These are phyloP conservation scores for Mormyrops boulengeri DNA, from an alignment of 2,797 vertebrate species.

Conservation along the genomic window DNA sequence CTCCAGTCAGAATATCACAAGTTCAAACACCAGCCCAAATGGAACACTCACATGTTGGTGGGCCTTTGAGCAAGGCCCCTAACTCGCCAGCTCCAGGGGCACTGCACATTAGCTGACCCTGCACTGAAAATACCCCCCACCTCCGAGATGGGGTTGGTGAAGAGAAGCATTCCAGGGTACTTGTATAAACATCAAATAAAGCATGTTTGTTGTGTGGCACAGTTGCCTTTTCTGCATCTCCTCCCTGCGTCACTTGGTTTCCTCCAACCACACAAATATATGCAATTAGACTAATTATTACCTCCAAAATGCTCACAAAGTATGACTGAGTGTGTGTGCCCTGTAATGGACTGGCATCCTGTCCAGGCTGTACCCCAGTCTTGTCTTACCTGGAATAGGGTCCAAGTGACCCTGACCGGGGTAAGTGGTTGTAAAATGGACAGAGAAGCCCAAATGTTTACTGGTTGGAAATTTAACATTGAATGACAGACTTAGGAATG, in stretches of 20 bases:
- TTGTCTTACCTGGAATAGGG: neutral
- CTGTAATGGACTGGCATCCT: neutral
- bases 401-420: neutral
- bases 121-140: neutral
- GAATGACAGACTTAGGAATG: neutral
- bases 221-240: neutral
- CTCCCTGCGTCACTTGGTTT: neutral
- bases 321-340: neutral
- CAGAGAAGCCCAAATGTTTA: neutral
- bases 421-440: neutral
- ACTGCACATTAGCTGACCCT: neutral
- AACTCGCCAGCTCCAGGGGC: neutral
- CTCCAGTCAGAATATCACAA: neutral
- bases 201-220: neutral
- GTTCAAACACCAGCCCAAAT: neutral
- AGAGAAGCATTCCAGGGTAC: neutral
- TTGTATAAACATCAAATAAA: neutral
- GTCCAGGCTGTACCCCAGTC: neutral
- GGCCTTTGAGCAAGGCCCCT: neutral
- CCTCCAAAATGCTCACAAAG: neutral
- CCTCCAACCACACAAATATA: neutral
- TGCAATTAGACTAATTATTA: neutral
- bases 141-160: neutral
- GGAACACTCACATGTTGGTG: neutral
- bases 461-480: neutral